These are phyloP conservation scores for Cheilinus undulatus DNA, from an alignment of 2,113 vertebrate genomes.

Conservation along the genomic window DNA sequence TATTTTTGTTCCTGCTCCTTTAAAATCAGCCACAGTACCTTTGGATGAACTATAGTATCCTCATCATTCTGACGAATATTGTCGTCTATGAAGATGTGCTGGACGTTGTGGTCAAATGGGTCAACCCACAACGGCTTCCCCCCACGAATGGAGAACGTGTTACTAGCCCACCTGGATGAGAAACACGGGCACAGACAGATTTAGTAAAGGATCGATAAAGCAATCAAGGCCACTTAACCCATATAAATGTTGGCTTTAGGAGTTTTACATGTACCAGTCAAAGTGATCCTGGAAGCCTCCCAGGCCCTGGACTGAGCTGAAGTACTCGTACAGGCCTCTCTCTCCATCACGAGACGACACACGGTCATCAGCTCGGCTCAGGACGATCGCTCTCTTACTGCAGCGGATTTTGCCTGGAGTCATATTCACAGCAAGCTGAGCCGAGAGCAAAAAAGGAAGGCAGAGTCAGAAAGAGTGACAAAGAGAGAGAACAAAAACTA, in stretches of 20 bases:
- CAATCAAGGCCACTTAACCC: too few species aligned
- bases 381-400: constrained; percentile 76
- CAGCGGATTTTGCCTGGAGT: constrained; percentile 87
- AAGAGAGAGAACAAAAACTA: not conserved
- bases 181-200: not conserved
- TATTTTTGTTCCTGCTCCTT: not conserved
- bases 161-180: constrained; percentile 86
- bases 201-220: not conserved
- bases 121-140: constrained; percentile 93
- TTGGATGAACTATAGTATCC: constrained; percentile 88
- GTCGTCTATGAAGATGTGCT: constrained; percentile 94
- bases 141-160: constrained; percentile 83
- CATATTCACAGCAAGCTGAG: constrained; percentile 84
- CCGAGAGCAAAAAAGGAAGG: not conserved
- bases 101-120: constrained; percentile 84
- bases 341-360: constrained; percentile 75
- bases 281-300: constrained; percentile 92
- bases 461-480: not conserved
- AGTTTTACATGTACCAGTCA: constrained; percentile 83
- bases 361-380: constrained; percentile 77
- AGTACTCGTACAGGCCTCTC: constrained; percentile 84
- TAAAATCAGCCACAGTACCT: constrained; percentile 75
- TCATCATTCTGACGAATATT: constrained; percentile 88
- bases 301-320: constrained; percentile 85
- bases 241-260: not conserved